These are phyloP conservation scores for Petrophora chlorosata DNA, from an alignment of 2,888 invertebrate species.

Conservation along the genomic window DNA sequence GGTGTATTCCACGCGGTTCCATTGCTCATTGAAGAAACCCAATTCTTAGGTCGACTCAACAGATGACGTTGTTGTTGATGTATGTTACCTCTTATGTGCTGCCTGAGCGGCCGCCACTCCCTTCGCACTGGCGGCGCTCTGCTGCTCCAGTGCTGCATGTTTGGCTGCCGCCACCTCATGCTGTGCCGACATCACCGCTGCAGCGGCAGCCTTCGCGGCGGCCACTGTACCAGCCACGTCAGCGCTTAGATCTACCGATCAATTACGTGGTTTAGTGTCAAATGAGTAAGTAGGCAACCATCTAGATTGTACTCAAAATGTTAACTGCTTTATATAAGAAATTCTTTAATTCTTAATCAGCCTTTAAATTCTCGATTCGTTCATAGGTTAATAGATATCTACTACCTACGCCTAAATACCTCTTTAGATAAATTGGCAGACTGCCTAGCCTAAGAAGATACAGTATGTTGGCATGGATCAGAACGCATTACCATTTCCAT, in stretches of 20 bases:
- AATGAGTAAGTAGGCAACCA: not conserved
- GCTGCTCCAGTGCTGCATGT: slow-evolving; percentile 88
- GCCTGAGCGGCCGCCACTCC: slow-evolving; percentile 87
- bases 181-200: slow-evolving; percentile 88
- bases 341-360: no score
- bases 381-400: no score
- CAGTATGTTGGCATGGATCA: no score
- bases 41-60: no score
- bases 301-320: no score
- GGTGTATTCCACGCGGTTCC: no score
- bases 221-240: slow-evolving; percentile 89
- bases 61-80: no score
- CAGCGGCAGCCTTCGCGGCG: slow-evolving; percentile 89
- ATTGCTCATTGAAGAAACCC: no score
- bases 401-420: no score
- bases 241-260: slow-evolving; percentile 76
- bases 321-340: no score
- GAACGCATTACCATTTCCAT: slow-evolving; percentile 49
- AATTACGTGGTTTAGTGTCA: not conserved
- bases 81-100: slow-evolving; percentile 79
- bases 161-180: slow-evolving; percentile 89
- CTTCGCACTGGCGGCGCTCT: slow-evolving; percentile 88
- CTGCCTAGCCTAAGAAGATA: no score
- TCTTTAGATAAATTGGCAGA: not conserved
- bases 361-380: no score